Evolutionary conservation across 2,113 vertebrate species (phyloP).

Genomic region (Cyanistes caeruleus): DNA sequence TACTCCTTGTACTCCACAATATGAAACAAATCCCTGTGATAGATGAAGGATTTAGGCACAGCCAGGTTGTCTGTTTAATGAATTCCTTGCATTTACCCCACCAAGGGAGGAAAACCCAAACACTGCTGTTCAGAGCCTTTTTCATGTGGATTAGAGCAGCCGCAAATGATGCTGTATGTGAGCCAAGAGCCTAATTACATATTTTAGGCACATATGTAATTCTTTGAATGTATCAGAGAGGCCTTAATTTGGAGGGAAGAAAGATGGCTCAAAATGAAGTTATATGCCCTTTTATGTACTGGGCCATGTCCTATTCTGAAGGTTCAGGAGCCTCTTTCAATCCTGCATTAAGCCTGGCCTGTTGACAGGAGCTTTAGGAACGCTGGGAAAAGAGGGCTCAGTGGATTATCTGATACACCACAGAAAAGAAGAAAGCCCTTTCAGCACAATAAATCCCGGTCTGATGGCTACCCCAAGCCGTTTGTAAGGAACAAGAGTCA

Average conservation of each 20-base stretch:
- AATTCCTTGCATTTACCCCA: slow-evolving; percentile 54
- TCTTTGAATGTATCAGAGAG: neutral
- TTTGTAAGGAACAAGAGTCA: neutral
- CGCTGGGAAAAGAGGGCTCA: neutral
- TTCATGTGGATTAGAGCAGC: slow-evolving; percentile 18
- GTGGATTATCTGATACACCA: neutral
- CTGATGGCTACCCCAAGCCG: neutral
- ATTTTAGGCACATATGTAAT: neutral
- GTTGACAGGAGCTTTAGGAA: neutral
- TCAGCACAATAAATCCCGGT: neutral
- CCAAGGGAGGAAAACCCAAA: neutral
- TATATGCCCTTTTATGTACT: neutral
- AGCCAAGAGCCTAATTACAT: neutral
- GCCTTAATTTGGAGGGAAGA: neutral
- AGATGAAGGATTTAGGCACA: slow-evolving; percentile 60
- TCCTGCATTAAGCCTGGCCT: neutral
- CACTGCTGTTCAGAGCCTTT: neutral
- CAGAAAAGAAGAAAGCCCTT: neutral
- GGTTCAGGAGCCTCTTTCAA: neutral
- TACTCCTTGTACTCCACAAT: slow-evolving; percentile 41
- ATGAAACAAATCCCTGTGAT: slow-evolving; percentile 54
- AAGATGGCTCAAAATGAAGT: neutral
- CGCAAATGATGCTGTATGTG: neutral
- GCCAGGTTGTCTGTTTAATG: slow-evolving; percentile 62
- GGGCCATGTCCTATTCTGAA: neutral